These are phyloP conservation scores for Phymatocera aterrima DNA, from an alignment of 2,888 invertebrate genomes.

Conservation along the genomic window DNA sequence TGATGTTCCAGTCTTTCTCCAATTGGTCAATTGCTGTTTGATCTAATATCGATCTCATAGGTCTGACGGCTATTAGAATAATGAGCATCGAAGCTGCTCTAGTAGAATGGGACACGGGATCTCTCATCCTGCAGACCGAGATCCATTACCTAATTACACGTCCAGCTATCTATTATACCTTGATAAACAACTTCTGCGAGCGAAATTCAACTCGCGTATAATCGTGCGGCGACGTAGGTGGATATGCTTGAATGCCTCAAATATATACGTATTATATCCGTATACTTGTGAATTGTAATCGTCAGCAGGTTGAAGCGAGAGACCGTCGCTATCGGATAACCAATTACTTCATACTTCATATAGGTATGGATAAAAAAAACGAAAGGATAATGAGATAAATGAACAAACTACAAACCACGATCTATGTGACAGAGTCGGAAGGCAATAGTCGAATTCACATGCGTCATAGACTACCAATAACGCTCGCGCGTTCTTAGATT, in stretches of 20 bases:
- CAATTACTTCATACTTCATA: too few species aligned
- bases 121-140: neutral
- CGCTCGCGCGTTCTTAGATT: neutral
- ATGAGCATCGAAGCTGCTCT: neutral
- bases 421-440: too few species aligned
- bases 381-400: too few species aligned
- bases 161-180: neutral
- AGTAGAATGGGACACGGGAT: neutral
- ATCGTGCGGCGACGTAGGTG: too few species aligned
- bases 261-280: too few species aligned
- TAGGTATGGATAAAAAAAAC: neutral
- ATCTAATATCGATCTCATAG: neutral
- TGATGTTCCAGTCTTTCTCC: neutral
- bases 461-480: neutral
- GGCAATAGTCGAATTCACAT: slow-evolving; percentile 17
- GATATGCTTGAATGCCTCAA: too few species aligned
- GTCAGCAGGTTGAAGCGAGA: neutral
- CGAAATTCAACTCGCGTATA: neutral
- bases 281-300: too few species aligned
- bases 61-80: neutral
- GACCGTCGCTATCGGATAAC: neutral
- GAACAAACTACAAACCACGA: slow-evolving; percentile 2
- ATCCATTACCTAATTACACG: slow-evolving; percentile 18
- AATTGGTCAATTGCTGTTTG: neutral
- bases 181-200: neutral